A percentile compares a stretch with the other conserved stretches of the same genome.
These are phyloP conservation scores for Bambusicola thoracicus DNA, from an alignment of 2,113 vertebrate genomes.

Conservation along the genomic window DNA sequence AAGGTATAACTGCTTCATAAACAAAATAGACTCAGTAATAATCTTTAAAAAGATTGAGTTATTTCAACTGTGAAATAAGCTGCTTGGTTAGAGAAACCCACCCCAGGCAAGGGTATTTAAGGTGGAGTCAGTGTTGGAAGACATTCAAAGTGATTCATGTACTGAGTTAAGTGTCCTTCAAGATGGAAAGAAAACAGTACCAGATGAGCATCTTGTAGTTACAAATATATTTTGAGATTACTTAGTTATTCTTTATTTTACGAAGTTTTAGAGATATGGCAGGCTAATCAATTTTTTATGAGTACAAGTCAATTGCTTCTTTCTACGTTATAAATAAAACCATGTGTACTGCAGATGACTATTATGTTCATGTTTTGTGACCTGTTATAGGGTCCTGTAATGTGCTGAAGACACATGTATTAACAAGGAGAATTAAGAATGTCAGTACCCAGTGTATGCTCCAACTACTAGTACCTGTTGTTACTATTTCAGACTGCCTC, in stretches of 20 bases:
- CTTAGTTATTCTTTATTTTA: background rate
- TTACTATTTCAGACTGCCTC: background rate
- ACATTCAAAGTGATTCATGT: background rate
- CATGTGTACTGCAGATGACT: background rate
- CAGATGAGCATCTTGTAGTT: background rate
- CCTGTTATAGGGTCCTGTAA: background rate
- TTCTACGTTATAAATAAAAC: background rate
- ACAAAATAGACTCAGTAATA: background rate
- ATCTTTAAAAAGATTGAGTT: background rate
- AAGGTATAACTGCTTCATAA: background rate
- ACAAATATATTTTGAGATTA: background rate
- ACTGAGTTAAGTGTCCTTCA: background rate
- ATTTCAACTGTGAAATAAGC: background rate
- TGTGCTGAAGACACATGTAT: background rate
- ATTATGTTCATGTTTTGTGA: background rate
- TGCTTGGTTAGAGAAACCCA: background rate
- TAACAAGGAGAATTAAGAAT: background rate
- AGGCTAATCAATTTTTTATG: background rate
- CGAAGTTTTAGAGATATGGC: background rate
- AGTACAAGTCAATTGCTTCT: background rate
- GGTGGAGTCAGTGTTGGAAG: background rate
- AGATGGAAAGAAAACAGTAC: background rate
- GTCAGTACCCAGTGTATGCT: background rate
- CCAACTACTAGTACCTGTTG: background rate
- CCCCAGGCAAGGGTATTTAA: background rate